phyloP scores from a whole-genome alignment of 2,113 vertebrate genomes.

The Brachypodius melanocephalos region DNA sequence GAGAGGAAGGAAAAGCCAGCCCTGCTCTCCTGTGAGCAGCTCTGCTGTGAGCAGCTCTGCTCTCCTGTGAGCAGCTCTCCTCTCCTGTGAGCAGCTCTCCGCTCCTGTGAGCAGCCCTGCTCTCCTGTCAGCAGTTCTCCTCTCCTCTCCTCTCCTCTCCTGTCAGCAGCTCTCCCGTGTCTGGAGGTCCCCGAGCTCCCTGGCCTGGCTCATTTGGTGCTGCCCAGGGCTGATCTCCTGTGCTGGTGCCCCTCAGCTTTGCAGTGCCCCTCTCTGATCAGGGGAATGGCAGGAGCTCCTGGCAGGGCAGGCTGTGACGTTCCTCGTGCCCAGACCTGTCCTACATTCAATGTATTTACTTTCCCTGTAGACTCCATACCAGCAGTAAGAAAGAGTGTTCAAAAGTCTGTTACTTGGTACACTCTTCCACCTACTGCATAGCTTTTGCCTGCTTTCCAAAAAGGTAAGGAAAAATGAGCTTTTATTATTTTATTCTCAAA shows the following conservation, averaged over 20 bases:
- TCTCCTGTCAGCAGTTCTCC: not conserved
- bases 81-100: too few relatives aligned
- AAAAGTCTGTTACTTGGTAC: constrained; percentile 84
- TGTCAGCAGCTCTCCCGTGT: constrained; percentile 1
- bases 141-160: too few relatives aligned
- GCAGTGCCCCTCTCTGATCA: not conserved
- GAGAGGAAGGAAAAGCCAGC: not conserved
- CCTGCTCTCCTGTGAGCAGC: not conserved
- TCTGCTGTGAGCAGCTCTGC: too few relatives aligned
- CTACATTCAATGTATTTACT: constrained; percentile 77
- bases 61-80: too few relatives aligned
- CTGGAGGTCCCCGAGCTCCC: constrained; percentile 66
- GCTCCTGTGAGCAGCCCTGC: too few relatives aligned
- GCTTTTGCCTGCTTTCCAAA: constrained; percentile 78
- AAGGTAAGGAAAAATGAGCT: constrained; percentile 75
- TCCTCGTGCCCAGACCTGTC: constrained; percentile 35
- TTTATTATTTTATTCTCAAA: constrained; percentile 46
- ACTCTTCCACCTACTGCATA: constrained; percentile 84
- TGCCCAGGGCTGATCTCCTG: not conserved
- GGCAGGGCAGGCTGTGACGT: not conserved
- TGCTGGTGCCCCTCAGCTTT: not conserved
- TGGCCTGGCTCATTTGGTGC: not conserved
- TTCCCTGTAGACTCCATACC: constrained; percentile 80
- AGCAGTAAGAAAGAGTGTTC: constrained; percentile 82
- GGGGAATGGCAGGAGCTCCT: not conserved